Conservation (phyloP, 2,888 invertebrate species). For the Philereme vetulata region DNA sequence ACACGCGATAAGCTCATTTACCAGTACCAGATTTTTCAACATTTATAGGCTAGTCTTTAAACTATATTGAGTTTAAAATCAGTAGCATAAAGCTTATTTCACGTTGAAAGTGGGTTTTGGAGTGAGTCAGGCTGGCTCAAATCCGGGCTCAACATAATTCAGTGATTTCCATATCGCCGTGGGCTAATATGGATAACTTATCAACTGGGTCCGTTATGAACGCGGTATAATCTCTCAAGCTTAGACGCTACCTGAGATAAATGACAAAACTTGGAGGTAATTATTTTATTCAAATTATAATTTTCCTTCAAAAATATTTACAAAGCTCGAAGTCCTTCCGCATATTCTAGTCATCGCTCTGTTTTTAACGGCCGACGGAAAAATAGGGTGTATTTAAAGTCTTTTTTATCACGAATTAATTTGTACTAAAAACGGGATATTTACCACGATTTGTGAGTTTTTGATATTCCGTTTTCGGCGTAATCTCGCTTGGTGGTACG, state of each 20-base stretch:
- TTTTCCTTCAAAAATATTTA: background rate
- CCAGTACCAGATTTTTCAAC: background rate
- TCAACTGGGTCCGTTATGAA: constrained; percentile 38
- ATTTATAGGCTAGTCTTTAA: background rate
- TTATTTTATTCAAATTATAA: constrained; percentile 12
- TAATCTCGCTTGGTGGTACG: too few relatives aligned
- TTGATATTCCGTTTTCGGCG: too few relatives aligned
- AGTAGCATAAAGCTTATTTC: constrained; percentile 8
- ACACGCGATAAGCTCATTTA: too few relatives aligned
- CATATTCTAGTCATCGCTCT: too few relatives aligned
- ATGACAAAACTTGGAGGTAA: constrained; percentile 19
- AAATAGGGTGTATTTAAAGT: too few relatives aligned
- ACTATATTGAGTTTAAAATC: constrained; percentile 1
- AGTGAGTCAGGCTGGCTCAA: constrained; percentile 28
- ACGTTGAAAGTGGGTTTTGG: background rate
- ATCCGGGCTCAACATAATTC: constrained; percentile 62
- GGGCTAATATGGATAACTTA: constrained; percentile 49
- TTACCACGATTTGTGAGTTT: too few relatives aligned
- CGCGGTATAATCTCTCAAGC: constrained; percentile 26
- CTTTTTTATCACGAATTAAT: too few relatives aligned
- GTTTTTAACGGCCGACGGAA: too few relatives aligned
- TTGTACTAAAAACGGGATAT: too few relatives aligned
- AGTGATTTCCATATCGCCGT: constrained; percentile 49
- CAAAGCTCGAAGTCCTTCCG: too few relatives aligned
- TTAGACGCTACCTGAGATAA: constrained; percentile 24